Conservation (phyloP, 1,140 invertebrate genomes). For the Caenorhabditis inopinata region DNA sequence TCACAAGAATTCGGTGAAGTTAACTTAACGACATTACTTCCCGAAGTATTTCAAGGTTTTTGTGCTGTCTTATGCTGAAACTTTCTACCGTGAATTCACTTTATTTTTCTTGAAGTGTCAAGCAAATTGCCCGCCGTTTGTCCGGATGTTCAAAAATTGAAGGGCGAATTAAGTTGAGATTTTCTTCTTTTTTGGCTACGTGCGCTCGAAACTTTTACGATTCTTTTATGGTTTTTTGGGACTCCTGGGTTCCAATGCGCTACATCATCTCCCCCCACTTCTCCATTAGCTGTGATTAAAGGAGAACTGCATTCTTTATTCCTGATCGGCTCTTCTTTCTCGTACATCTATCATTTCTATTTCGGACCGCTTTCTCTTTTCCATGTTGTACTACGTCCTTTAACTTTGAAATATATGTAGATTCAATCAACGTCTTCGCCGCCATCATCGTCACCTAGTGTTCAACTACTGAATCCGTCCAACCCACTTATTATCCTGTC, state of each 20-base stretch:
- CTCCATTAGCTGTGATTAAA: no score
- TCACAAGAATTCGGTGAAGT: no score
- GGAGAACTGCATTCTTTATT: no score
- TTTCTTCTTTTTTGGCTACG: not conserved
- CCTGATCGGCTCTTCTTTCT: not conserved
- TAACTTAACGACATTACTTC: no score
- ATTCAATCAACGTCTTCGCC: not conserved
- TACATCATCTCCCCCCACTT: not conserved
- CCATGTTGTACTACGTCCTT: no score
- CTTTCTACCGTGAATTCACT: no score
- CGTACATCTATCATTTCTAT: not conserved
- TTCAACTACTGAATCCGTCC: not conserved
- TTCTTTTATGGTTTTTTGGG: not conserved
- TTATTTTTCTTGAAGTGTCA: not conserved
- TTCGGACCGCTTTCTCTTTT: no score
- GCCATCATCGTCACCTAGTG: not conserved
- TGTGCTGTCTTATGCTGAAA: no score
- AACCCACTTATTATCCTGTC: constrained; percentile 24
- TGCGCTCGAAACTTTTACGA: not conserved
- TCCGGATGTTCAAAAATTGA: not conserved
- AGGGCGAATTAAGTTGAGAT: no score
- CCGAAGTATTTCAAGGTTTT: no score
- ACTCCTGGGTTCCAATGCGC: not conserved
- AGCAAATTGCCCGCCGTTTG: not conserved
- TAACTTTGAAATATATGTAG: constrained; percentile 3